Evolutionary conservation across 2,113 vertebrate species (phyloP).

Genomic region (Pteropus alecto): DNA sequence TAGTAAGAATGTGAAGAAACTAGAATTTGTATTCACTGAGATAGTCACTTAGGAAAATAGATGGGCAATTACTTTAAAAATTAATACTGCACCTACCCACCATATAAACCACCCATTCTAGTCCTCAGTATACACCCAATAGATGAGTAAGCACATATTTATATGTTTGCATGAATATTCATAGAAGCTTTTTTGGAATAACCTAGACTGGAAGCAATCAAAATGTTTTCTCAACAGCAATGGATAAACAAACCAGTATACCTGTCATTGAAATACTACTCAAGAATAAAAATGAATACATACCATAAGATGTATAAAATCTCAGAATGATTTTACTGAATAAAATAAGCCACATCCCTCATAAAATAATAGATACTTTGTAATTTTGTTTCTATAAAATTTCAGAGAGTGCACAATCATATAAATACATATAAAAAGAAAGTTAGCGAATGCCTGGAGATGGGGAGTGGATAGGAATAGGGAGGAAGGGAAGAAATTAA

Average conservation of each 20-base stretch:
- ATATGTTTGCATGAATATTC: background rate
- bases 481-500: background rate
- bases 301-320: background rate
- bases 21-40: background rate
- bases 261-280: background rate
- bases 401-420: background rate
- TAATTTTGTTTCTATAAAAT: background rate
- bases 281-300: background rate
- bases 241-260: background rate
- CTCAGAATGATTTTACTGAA: background rate
- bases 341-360: background rate
- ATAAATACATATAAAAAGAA: background rate
- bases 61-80: background rate
- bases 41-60: background rate
- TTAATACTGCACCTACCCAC: background rate
- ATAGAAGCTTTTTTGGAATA: background rate
- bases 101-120: background rate
- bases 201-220: background rate
- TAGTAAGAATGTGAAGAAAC: background rate
- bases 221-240: background rate
- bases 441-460: background rate
- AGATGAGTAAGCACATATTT: background rate
- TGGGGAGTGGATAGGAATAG: background rate
- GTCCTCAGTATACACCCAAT: background rate
- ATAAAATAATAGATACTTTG: background rate